Base-by-base conservation (phyloP, 2,888 invertebrate species). In the Phyllotreta striolata region DNA sequence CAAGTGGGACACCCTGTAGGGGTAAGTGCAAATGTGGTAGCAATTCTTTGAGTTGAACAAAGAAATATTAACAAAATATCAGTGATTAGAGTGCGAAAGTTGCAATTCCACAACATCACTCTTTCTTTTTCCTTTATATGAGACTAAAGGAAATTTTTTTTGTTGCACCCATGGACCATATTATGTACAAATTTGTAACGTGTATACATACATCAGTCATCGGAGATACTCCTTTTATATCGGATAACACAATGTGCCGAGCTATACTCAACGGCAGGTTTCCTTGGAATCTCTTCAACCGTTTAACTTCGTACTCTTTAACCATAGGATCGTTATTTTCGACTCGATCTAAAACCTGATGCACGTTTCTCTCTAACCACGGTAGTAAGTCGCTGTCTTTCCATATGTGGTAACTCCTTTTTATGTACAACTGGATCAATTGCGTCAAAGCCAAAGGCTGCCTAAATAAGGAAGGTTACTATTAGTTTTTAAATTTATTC, bases 281-380 rank as follows among this genome's bases (percentile, higher is more conserved):
- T 7, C 87, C 88, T 71, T 84, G 84, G 78, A 88, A 91, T 62
- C 90, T 82, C 67, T 84, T 83, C 40, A 81, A 78, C 61, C 91
- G 79, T 79, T 89, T 89, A 38, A 81, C 80, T 73, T 85, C 84
- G 76, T 85, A 90, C 49, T 88, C 89, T 64, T 84, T 84, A 0
- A 88, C 82, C 10, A 85, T 75, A 0, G 85, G 83, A 76, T 91
- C 90, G 14, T 83, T 82, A n/a, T 76, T 77, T 66, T 90, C 88
- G 4, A 91, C 86, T 59, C 86, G 83, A 70, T 88, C 85, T 49
- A 93, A 75, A 6, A 88, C 89, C 14, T 78, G 76, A 63, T 88
- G 85, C 0, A 90, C 91, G 78, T 90, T 91, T 59, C 82, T 83
- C 77, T 93, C 93, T 63, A 95, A 78, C 92, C 93, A 95, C 0